These are phyloP conservation scores for Siniperca scherzeri DNA, from an alignment of 2,797 vertebrate genomes.

Conservation along the genomic window DNA sequence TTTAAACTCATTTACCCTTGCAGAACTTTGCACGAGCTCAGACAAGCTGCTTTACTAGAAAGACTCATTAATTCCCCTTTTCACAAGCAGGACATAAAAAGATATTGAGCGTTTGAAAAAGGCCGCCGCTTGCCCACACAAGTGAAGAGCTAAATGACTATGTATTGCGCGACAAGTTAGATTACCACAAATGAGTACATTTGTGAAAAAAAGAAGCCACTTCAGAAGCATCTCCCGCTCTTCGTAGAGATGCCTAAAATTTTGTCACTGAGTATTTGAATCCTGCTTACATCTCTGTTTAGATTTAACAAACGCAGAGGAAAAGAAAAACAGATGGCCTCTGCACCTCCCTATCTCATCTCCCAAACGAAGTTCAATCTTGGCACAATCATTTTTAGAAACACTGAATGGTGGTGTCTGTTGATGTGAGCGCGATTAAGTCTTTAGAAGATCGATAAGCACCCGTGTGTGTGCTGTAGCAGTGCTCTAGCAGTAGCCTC, in stretches of 20 bases:
- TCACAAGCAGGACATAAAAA: constrained; percentile 55
- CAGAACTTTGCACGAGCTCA: constrained; percentile 56
- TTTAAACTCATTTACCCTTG: constrained; percentile 55
- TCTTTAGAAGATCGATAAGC: constrained; percentile 48
- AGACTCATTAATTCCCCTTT: constrained; percentile 64
- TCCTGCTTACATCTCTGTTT: constrained; percentile 10
- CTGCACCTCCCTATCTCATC: constrained; percentile 17
- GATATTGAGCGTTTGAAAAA: constrained; percentile 56
- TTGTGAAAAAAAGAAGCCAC: constrained; percentile 4
- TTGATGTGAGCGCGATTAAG: constrained; percentile 27
- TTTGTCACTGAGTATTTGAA: neutral
- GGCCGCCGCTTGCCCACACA: constrained; percentile 33
- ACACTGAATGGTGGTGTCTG: neutral
- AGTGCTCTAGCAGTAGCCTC: constrained; percentile 6
- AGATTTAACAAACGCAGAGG: constrained; percentile 14
- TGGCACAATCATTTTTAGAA: constrained; percentile 17
- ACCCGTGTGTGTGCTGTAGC: neutral
- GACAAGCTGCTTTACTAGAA: constrained; percentile 63
- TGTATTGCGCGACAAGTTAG: constrained; percentile 8
- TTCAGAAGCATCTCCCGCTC: constrained; percentile 32
- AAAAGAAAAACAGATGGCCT: constrained; percentile 29
- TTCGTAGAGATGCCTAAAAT: constrained; percentile 9
- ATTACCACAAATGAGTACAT: constrained; percentile 32
- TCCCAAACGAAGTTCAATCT: constrained; percentile 32
- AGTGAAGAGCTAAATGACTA: constrained; percentile 21